Evolutionary conservation across 1,140 invertebrate species (phyloP).

Genomic region (Brachionus rubens): DNA sequence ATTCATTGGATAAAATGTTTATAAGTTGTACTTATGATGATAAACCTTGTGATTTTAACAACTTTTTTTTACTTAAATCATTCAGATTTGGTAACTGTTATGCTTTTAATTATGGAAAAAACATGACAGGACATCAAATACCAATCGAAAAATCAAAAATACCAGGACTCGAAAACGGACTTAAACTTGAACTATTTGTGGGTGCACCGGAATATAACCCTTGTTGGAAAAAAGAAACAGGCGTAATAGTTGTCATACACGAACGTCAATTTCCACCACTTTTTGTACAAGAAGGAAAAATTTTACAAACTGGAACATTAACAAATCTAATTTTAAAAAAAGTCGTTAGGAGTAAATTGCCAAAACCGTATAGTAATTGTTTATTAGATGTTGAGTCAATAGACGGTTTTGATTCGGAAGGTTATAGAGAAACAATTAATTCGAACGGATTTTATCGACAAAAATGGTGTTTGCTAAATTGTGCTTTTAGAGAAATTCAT

Average conservation of each 20-base stretch:
- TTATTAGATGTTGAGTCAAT: background rate
- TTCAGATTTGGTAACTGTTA: conserved; percentile 1
- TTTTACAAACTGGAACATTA: background rate
- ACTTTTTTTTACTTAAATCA: background rate
- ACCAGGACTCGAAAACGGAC: background rate
- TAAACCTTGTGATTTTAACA: background rate
- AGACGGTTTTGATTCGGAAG: background rate
- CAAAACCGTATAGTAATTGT: conserved; percentile 19
- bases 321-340: conserved; percentile 2
- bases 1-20: conserved; percentile 5
- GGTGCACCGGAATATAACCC: conserved; percentile 32
- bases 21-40: conserved; percentile 11
- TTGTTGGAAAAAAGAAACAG: conserved; percentile 7
- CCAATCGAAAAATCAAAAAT: background rate
- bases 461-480: background rate
- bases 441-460: background rate
- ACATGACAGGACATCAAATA: background rate
- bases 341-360: background rate
- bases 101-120: conserved; percentile 28
- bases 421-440: conserved; percentile 16
- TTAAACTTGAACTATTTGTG: background rate
- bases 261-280: background rate
- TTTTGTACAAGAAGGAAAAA: conserved; percentile 2
- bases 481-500: too few relatives aligned
- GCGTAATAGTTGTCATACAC: conserved; percentile 11